phyloP scores from a whole-genome alignment of 1,140 invertebrate genomes.

The Drosophila sp. region DNA sequence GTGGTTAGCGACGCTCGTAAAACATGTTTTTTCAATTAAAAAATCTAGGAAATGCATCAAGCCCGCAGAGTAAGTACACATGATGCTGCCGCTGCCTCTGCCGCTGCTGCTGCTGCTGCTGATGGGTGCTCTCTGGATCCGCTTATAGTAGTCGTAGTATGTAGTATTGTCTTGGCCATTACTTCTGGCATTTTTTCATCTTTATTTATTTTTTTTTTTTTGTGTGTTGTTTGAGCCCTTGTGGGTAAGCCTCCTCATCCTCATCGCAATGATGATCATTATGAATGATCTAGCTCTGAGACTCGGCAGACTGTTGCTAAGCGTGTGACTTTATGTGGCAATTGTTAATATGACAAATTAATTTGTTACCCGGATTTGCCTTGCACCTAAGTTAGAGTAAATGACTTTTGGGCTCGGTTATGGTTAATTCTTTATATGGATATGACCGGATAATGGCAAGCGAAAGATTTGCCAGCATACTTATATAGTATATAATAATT shows the following conservation, averaged over 20 bases:
- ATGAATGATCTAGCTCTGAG: conserved; percentile 41
- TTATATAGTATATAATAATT: not conserved
- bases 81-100: conserved; percentile 9
- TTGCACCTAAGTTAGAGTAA: conserved; percentile 39
- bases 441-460: conserved; percentile 19
- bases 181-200: conserved; percentile 30
- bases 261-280: conserved; percentile 41
- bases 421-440: conserved; percentile 53
- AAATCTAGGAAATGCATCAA: conserved; percentile 78
- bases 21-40: conserved; percentile 82
- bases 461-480: not conserved
- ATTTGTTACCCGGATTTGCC: conserved; percentile 75
- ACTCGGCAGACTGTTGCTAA: conserved; percentile 35
- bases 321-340: conserved; percentile 77
- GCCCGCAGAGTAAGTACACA: conserved; percentile 45
- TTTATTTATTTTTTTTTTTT: not conserved
- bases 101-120: conserved; percentile 1
- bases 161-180: conserved; percentile 35
- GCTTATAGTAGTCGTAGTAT: conserved; percentile 2
- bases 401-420: conserved; percentile 8
- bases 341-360: conserved; percentile 82
- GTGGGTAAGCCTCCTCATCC: conserved; percentile 22
- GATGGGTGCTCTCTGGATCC: conserved; percentile 38
- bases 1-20: conserved; percentile 77
- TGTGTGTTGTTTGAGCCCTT: conserved; percentile 16